Conservation (phyloP, 1,140 invertebrate genomes). For the Lutraria rhynchaena region DNA sequence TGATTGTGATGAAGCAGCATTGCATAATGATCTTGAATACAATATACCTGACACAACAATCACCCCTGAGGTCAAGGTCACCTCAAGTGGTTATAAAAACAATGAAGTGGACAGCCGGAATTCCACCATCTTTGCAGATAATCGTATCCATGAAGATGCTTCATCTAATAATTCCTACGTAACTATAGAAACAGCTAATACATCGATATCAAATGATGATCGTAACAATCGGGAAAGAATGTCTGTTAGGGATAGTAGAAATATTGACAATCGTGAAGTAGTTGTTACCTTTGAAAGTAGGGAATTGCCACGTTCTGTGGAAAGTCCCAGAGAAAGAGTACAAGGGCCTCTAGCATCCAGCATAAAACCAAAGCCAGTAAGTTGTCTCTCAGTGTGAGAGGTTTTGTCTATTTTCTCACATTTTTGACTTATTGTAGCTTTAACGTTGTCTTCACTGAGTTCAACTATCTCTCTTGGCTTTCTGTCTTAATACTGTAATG, state of each 20-base stretch:
- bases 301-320: background rate
- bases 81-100: slow-evolving; percentile 1
- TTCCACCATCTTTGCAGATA: background rate
- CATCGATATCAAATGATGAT: slow-evolving; percentile 14
- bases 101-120: slow-evolving; percentile 1
- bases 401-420: no score
- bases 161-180: background rate
- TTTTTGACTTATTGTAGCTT: no score
- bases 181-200: background rate
- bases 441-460: no score
- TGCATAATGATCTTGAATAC: slow-evolving; percentile 52
- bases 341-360: slow-evolving; percentile 35
- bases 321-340: slow-evolving; percentile 16
- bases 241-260: slow-evolving; percentile 12
- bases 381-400: no score
- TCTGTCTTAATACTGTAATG: no score
- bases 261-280: slow-evolving; percentile 18
- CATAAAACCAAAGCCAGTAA: slow-evolving; percentile 62
- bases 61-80: slow-evolving; percentile 3
- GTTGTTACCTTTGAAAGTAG: slow-evolving; percentile 3
- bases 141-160: background rate
- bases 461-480: no score
- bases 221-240: background rate
- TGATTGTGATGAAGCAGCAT: slow-evolving; percentile 34
- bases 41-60: slow-evolving; percentile 22